Percentiles rank a stretch among this genome's conserved stretches.
Evolutionary conservation across 2,113 vertebrate species (phyloP).

Genomic region (Orthonyx spaldingii): DNA sequence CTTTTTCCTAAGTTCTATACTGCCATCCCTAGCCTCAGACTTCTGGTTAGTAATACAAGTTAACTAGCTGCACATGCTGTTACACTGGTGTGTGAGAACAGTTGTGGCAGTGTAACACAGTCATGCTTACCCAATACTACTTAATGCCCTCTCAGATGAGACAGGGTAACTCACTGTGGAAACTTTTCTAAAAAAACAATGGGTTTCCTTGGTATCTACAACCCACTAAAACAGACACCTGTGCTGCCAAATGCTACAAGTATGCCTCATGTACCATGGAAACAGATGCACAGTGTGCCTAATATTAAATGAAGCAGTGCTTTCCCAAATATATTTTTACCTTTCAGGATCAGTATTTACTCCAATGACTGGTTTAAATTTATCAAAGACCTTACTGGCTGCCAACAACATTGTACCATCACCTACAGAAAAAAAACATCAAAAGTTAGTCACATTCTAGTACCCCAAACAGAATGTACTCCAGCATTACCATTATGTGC

Average conservation of each 20-base stretch:
- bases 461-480: background rate
- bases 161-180: background rate
- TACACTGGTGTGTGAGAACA: background rate
- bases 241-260: background rate
- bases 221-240: background rate
- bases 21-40: background rate
- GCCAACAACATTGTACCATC: conserved; percentile 97
- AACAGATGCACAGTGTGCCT: background rate
- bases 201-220: background rate
- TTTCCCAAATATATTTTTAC: conserved; percentile 68
- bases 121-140: background rate
- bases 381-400: conserved; percentile 94
- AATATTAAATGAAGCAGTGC: background rate
- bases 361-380: conserved; percentile 91
- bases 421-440: conserved; percentile 66
- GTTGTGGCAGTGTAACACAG: background rate
- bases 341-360: conserved; percentile 98
- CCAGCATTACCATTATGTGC: background rate
- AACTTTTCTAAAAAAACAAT: background rate
- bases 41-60: background rate
- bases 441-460: background rate
- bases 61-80: background rate
- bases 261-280: background rate
- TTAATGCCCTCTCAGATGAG: background rate
- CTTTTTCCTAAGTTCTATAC: background rate